Base-by-base conservation (phyloP, 1,140 invertebrate genomes). In the Hesperophylax magnus region DNA sequence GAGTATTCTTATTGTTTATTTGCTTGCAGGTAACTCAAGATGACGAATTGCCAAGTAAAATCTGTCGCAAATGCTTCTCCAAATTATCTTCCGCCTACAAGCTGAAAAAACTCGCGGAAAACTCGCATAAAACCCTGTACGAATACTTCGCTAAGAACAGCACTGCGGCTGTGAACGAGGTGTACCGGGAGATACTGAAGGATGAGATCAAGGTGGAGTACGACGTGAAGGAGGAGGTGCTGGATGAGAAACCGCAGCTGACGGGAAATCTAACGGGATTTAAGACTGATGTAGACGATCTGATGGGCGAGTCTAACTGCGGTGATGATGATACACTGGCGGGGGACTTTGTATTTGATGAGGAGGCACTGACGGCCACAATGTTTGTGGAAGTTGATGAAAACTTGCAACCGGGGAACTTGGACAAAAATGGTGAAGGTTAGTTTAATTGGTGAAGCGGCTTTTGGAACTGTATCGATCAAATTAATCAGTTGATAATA, bases 51-150 rank as follows among this genome's bases (percentile, higher is more conserved):
- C 72, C 72, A 2, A 56, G 18, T 6, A 76, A 76, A 58, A 58
- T 76, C 22, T 76, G 72, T 15, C 54, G 72, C 3, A 76, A 76
- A 31, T 76, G 72, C 39, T 58, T 58, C 27, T 58, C 72, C 27
- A 76, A 76, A 60, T 20, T 76, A 24, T 76, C 72, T 6, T 76
- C 72, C 1, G 72, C 72, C 15, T 76, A 60, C 56, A 76, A 76
- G 8, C 18, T 76, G 22, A 58, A 60, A 17, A 58, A 58, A 15
- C 56, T 58, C 9, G 72, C 72, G 2, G 72, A 76, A 34, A 15
- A 24, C 15, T 76, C 72, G 0, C 72, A 76, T 34, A 20, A 58
- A n/a, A 58, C 72, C 3, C 18, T 76, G 22, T 72, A 47, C 3
- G 20, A 27, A 9, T 53, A 53, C 39, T 53, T 54, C 52, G 69